A percentile compares a stretch with the other conserved stretches of the same genome.
Evolutionary conservation across 2,888 invertebrate genomes (phyloP).

Genomic region (Microctonus aethiopoides): DNA sequence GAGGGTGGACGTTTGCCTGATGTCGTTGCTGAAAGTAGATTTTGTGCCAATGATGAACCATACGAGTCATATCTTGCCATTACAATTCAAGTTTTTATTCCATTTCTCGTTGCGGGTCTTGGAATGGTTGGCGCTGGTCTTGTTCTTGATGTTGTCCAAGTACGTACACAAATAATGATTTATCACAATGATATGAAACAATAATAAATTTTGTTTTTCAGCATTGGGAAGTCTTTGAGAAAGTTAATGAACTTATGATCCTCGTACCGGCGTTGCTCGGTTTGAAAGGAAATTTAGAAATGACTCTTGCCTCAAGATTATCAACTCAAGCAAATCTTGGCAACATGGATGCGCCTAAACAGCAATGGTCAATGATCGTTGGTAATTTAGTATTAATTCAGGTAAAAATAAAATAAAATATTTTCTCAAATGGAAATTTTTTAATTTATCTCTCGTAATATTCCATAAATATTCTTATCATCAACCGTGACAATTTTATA

Average conservation of each 20-base stretch:
- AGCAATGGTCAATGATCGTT: conserved; percentile 75
- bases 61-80: conserved; percentile 73
- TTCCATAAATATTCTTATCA: conserved; percentile 38
- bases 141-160: conserved; percentile 79
- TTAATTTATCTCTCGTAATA: conserved; percentile 10
- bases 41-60: conserved; percentile 65
- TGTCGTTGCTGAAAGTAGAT: conserved; percentile 70
- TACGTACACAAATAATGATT: conserved; percentile 51
- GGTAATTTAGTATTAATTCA: conserved; percentile 82
- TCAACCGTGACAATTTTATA: conserved; percentile 31
- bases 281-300: conserved; percentile 93
- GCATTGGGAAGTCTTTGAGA: conserved; percentile 79
- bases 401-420: conserved; percentile 69
- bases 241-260: conserved; percentile 78
- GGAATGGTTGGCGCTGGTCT: conserved; percentile 84
- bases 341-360: conserved; percentile 77
- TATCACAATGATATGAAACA: background rate
- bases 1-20: conserved; percentile 70
- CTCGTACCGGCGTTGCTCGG: conserved; percentile 86
- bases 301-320: conserved; percentile 94
- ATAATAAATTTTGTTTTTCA: conserved; percentile 57
- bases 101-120: conserved; percentile 80
- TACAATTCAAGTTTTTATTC: conserved; percentile 76
- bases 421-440: background rate
- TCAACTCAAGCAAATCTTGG: conserved; percentile 92